Conservation (phyloP, 2,113 vertebrate genomes). For the Pituophis catenifer region DNA sequence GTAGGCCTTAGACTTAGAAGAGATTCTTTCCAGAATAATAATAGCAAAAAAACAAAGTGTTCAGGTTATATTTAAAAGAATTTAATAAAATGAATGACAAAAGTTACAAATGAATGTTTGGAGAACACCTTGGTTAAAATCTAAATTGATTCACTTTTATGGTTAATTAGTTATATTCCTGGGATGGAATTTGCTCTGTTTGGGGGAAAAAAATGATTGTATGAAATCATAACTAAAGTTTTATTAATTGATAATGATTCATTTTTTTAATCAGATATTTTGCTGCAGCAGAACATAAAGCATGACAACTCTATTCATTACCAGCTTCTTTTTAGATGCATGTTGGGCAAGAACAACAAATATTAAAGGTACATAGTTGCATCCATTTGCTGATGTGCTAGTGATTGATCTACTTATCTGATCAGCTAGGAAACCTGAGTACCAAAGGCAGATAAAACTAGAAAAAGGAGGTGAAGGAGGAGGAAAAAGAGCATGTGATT, state of each 20-base stretch:
- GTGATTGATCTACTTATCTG: slow-evolving; percentile 63
- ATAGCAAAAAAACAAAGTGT: background rate
- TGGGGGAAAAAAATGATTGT: slow-evolving; percentile 41
- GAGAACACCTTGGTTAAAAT: slow-evolving; percentile 44
- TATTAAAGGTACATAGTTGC: slow-evolving; percentile 51
- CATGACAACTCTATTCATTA: slow-evolving; percentile 60
- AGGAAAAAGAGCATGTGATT: slow-evolving; percentile 12
- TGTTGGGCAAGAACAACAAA: slow-evolving; percentile 64
- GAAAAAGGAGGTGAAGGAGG: background rate
- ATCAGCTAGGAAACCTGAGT: slow-evolving; percentile 54
- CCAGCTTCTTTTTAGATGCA: slow-evolving; percentile 67
- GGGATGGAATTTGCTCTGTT: slow-evolving; percentile 57
- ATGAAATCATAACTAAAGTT: slow-evolving; percentile 52
- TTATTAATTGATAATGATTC: slow-evolving; percentile 60
- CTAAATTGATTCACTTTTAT: slow-evolving; percentile 34
- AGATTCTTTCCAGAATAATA: slow-evolving; percentile 38
- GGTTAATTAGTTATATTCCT: slow-evolving; percentile 50
- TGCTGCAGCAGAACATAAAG: slow-evolving; percentile 59
- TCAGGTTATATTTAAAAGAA: background rate
- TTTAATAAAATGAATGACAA: slow-evolving; percentile 41
- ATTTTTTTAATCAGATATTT: slow-evolving; percentile 62
- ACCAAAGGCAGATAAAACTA: slow-evolving; percentile 49
- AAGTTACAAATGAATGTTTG: slow-evolving; percentile 32
- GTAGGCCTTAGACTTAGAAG: background rate
- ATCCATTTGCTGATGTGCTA: slow-evolving; percentile 47